phyloP scores from a whole-genome alignment of 2,797 vertebrate species.

The Adrianichthys oophorus region DNA sequence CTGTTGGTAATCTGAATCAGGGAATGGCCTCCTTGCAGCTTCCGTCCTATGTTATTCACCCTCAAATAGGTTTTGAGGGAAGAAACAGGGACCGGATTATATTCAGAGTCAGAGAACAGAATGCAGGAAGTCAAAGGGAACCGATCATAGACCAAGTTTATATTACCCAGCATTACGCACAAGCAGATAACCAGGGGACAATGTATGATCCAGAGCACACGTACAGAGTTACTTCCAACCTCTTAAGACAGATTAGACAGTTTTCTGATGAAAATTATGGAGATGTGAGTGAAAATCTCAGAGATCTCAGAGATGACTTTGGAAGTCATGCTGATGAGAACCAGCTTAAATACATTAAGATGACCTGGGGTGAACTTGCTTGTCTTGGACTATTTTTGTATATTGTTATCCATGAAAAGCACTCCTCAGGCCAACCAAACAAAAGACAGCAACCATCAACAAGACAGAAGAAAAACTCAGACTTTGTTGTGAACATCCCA shows the following conservation, averaged over 20 bases:
- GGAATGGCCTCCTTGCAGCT: slow-evolving; percentile 8
- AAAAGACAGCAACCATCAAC: slow-evolving; percentile 6
- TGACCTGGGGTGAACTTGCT: slow-evolving; percentile 43
- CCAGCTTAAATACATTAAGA: slow-evolving; percentile 23
- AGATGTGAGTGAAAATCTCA: slow-evolving; percentile 25
- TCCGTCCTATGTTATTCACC: slow-evolving; percentile 40
- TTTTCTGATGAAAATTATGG: slow-evolving; percentile 36
- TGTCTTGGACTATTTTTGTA: slow-evolving; percentile 58
- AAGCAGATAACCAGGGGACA: slow-evolving; percentile 17
- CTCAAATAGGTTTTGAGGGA: not conserved
- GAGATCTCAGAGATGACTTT: slow-evolving; percentile 44
- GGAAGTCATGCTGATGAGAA: slow-evolving; percentile 13
- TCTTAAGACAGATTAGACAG: slow-evolving; percentile 50
- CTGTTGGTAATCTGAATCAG: slow-evolving; percentile 55
- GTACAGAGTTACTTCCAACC: slow-evolving; percentile 46
- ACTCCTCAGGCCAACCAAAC: not conserved
- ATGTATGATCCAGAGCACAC: slow-evolving; percentile 57
- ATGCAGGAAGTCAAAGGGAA: not conserved
- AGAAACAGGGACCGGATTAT: slow-evolving; percentile 61
- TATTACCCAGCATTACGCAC: slow-evolving; percentile 61
- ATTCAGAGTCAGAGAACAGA: slow-evolving; percentile 38
- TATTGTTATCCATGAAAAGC: slow-evolving; percentile 50
- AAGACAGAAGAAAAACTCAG: slow-evolving; percentile 2
- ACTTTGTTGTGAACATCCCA: slow-evolving; percentile 38
- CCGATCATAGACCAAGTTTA: slow-evolving; percentile 51